phyloP scores from a whole-genome alignment of 2,113 vertebrate species.

The Cephalopterus ornatus region DNA sequence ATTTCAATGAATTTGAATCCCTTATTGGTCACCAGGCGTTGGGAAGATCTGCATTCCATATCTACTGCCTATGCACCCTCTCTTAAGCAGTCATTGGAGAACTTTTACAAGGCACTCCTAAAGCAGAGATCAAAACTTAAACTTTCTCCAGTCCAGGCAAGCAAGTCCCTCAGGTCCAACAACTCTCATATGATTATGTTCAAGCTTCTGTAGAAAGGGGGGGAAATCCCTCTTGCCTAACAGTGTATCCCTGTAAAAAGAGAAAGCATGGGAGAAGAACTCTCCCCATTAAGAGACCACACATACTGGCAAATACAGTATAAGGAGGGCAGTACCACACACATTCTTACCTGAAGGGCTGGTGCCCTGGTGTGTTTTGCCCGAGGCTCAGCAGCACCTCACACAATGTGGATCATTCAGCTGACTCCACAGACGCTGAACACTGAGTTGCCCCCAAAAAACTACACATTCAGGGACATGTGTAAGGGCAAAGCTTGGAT shows the following conservation, averaged over 20 bases:
- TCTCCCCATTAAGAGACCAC: not conserved
- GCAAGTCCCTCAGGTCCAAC: not conserved
- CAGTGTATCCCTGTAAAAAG: rapidly evolving
- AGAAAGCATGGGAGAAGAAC: rapidly evolving
- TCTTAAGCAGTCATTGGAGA: not conserved
- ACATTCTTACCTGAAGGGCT: too few species aligned
- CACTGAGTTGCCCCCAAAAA: rapidly evolving
- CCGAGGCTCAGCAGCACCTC: not conserved
- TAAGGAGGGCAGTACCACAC: not conserved
- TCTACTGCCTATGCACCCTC: not conserved
- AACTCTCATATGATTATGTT: not conserved
- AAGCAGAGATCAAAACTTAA: not conserved
- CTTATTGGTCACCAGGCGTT: not conserved
- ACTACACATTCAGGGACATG: rapidly evolving
- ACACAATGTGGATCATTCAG: rapidly evolving
- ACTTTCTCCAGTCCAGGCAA: not conserved
- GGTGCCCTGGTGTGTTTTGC: not conserved
- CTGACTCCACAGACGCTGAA: rapidly evolving
- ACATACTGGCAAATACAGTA: rapidly evolving
- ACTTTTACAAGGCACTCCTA: not conserved
- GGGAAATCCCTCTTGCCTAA: not conserved
- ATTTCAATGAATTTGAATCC: not conserved
- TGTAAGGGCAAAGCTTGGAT: not conserved
- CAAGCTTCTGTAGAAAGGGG: not conserved
- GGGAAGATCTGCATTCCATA: not conserved